These are phyloP conservation scores for Rostratula benghalensis DNA, from an alignment of 2,113 vertebrate genomes.

Conservation along the genomic window DNA sequence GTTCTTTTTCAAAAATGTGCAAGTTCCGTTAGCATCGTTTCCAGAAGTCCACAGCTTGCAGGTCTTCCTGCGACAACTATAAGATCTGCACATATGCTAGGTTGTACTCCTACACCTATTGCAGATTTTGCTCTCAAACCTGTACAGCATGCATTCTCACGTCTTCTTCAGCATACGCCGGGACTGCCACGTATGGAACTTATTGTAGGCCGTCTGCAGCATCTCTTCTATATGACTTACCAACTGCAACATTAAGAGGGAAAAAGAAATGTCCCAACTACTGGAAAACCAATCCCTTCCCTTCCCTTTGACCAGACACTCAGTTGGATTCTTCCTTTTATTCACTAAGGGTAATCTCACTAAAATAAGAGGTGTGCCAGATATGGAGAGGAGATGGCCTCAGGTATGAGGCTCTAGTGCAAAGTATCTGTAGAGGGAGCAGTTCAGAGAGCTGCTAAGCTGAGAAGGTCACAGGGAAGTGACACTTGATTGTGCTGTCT, in stretches of 20 bases:
- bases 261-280: background rate
- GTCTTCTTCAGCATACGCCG: slow-evolving; percentile 95
- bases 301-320: background rate
- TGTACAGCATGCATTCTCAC: slow-evolving; percentile 75
- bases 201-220: slow-evolving; percentile 94
- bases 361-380: background rate
- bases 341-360: background rate
- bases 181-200: slow-evolving; percentile 96
- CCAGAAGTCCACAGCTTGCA: slow-evolving; percentile 65
- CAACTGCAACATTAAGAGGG: slow-evolving; percentile 78
- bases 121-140: slow-evolving; percentile 66
- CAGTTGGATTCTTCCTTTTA: background rate
- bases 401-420: background rate
- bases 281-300: background rate
- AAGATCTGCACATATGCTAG: slow-evolving; percentile 66
- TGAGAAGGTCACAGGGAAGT: background rate
- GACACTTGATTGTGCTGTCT: background rate
- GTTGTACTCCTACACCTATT: slow-evolving; percentile 70
- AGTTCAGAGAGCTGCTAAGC: background rate
- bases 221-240: slow-evolving; percentile 96
- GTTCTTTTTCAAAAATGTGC: slow-evolving; percentile 75
- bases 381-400: background rate
- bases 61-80: slow-evolving; percentile 58
- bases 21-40: slow-evolving; percentile 75
- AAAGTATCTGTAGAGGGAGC: background rate